These are phyloP conservation scores for Onychorhynchus coronatus DNA, from an alignment of 2,113 vertebrate species.

Conservation along the genomic window DNA sequence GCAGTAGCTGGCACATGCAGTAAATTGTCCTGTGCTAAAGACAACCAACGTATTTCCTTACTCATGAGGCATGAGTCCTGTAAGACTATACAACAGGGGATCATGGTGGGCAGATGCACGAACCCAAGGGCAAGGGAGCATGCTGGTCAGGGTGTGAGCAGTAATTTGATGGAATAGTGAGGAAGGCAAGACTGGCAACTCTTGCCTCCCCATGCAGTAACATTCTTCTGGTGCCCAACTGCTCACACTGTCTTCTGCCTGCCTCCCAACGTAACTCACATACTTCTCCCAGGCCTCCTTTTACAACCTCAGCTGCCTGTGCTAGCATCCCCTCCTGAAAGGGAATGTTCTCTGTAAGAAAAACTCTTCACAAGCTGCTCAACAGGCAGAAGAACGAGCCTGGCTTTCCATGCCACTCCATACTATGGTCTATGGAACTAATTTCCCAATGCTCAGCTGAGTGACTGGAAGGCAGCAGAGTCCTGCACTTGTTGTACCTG, in stretches of 20 bases:
- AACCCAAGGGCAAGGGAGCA: background rate
- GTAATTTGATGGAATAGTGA: background rate
- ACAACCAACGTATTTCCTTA: background rate
- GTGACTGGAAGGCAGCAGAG: background rate
- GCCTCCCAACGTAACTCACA: background rate
- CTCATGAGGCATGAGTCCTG: accelerated
- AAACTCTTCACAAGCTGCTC: background rate
- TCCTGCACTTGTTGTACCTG: background rate
- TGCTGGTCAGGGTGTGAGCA: background rate
- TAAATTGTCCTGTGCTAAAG: background rate
- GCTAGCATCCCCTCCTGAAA: background rate
- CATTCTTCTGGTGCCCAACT: background rate
- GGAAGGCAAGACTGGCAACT: background rate
- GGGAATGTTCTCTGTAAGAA: background rate
- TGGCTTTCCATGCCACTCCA: background rate
- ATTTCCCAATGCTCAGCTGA: background rate
- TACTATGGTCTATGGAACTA: background rate
- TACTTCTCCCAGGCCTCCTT: background rate
- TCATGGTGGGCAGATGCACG: accelerated
- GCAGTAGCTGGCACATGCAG: background rate
- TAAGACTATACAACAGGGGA: background rate
- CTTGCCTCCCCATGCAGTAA: background rate
- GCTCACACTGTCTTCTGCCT: background rate
- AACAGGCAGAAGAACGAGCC: background rate
- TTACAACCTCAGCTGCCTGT: background rate